These are phyloP conservation scores for Petrocephalus schoutedeni DNA, from an alignment of 2,797 vertebrate species.

Conservation along the genomic window DNA sequence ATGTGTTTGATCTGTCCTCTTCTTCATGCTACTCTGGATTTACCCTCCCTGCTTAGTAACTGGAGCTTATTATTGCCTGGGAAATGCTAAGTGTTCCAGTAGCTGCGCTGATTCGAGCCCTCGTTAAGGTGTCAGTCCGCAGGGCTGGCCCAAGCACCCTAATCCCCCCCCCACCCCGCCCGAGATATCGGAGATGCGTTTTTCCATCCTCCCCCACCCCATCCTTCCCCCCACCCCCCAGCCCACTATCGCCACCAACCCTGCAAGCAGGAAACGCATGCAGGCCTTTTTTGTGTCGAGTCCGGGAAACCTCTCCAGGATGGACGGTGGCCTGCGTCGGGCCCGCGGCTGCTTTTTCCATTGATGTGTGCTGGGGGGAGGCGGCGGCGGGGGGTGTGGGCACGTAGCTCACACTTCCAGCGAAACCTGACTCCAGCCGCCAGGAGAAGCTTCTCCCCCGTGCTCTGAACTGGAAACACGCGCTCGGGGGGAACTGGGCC, in stretches of 20 bases:
- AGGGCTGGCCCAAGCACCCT: constrained; percentile 20
- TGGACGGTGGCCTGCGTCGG: neutral
- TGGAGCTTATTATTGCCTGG: neutral
- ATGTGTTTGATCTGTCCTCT: neutral
- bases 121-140: neutral
- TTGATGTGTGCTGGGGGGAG: neutral
- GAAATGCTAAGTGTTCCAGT: neutral
- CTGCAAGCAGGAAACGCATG: constrained; percentile 56
- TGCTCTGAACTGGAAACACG: neutral
- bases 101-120: neutral
- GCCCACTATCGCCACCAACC: constrained; percentile 24
- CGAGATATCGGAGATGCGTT: constrained; percentile 32
- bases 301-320: constrained; percentile 43
- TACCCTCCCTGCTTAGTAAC: neutral
- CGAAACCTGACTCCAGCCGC: neutral
- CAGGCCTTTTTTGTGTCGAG: constrained; percentile 40
- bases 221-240: constrained; percentile 34
- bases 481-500: no score
- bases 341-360: neutral
- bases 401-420: neutral
- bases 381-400: neutral
- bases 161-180: constrained; percentile 33
- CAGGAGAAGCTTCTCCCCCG: neutral
- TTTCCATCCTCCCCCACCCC: constrained; percentile 48
- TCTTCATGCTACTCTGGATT: neutral